Evolutionary conservation across 2,888 invertebrate genomes (phyloP), one percentile per base, ranked within the genome.

Genomic region (Allolobophora icterica): DNA sequence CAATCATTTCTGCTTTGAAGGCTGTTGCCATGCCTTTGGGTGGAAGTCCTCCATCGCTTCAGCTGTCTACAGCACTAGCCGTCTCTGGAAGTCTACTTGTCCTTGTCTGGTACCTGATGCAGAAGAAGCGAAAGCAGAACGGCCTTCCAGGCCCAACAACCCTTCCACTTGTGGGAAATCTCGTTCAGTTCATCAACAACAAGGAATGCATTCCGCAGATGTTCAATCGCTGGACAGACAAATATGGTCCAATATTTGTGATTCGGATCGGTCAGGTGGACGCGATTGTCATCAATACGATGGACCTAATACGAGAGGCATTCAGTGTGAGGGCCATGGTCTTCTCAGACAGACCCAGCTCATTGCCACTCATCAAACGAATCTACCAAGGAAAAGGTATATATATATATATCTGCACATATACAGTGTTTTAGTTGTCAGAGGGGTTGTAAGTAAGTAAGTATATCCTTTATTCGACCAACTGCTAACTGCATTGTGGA

Each of bases 381-480:
- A 87, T 87, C 87, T 87, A 87, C 38, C 87, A 87, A 87, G 87
- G 87, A 87, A 87, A 87, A 87, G 87, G 87, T 87, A 38, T 84
- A 11, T 34, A 17, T 34, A 84, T 35, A 42, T 42, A 42, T 84
- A 35, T 84, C 2, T 15, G 24, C 84, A 34, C n/a, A 84, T 15
- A 33, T 84, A 15, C 33, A 83, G 33, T 83, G 83, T 17, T 83
- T 6, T 5, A 8, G 83, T 11, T 83, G 33, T n/a, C n/a, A n/a
- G n/a, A n/a, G n/a, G n/a, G n/a, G n/a, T n/a, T n/a, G n/a, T n/a
- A n/a, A n/a, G n/a, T n/a, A n/a, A n/a, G n/a, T n/a, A n/a, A n/a
- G n/a, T n/a, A n/a, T n/a, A n/a, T n/a, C n/a, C n/a, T n/a, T n/a
- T n/a, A n/a, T n/a, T n/a, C n/a, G n/a, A n/a, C n/a, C n/a, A n/a